phyloP scores from a whole-genome alignment of 1,140 invertebrate genomes.

The Plutomurus gul region DNA sequence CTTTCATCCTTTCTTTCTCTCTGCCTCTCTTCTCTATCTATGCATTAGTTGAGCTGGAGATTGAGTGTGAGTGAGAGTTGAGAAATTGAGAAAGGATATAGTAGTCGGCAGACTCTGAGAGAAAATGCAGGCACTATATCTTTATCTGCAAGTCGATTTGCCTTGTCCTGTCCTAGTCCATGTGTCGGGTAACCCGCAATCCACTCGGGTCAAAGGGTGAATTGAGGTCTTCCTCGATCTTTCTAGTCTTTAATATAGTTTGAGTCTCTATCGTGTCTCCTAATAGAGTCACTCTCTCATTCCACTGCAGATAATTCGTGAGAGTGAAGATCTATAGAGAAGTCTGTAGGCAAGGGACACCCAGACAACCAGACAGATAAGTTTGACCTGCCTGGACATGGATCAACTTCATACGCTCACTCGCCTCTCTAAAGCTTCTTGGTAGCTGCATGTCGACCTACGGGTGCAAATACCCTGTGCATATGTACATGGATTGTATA shows the following conservation, averaged over 20 bases:
- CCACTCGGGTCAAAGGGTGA: constrained; percentile 4
- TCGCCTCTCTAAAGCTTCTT: constrained; percentile 21
- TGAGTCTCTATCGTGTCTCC: neutral
- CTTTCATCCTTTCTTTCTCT: no score
- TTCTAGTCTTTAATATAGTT: neutral
- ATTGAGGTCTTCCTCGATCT: constrained; percentile 2
- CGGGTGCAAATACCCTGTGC: no score
- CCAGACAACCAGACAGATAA: constrained; percentile 5
- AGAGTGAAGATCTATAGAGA: neutral
- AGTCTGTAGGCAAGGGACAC: neutral
- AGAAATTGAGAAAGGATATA: neutral
- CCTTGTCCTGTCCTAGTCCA: neutral
- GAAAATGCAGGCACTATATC: neutral
- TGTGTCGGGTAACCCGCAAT: neutral
- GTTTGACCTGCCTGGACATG: constrained; percentile 20
- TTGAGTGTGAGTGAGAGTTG: neutral
- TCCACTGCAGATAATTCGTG: constrained; percentile 11
- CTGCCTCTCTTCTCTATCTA: no score
- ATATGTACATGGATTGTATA: no score
- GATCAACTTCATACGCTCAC: constrained; percentile 23
- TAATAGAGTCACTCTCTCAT: constrained; percentile 19
- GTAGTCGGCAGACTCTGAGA: neutral
- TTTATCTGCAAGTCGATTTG: neutral
- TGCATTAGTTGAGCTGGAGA: no score
- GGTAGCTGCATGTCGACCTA: neutral